Conservation (phyloP, 2,113 vertebrate genomes). For the Cavia aperea region DNA sequence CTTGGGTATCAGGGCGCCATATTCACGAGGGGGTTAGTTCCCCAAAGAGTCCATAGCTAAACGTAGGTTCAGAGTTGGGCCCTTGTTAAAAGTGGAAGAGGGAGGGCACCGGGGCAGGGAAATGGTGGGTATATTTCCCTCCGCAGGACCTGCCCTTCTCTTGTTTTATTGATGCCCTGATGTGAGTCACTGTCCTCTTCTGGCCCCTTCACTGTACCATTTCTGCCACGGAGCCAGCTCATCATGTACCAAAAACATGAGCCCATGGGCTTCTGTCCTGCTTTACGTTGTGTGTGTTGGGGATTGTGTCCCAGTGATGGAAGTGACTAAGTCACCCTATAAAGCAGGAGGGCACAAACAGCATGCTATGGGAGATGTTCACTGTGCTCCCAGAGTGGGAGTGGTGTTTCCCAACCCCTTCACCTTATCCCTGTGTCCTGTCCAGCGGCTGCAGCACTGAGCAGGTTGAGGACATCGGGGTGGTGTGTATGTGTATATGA, state of each 20-base stretch:
- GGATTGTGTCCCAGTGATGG: background rate
- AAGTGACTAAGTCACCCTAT: background rate
- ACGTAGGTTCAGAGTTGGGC: background rate
- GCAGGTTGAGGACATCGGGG: background rate
- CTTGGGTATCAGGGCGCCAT: background rate
- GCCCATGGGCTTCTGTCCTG: background rate
- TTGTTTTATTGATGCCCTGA: background rate
- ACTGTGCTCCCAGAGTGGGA: background rate
- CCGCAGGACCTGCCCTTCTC: background rate
- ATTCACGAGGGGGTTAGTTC: background rate
- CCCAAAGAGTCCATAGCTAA: background rate
- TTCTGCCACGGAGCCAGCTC: background rate
- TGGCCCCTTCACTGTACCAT: background rate
- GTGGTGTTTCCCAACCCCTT: background rate
- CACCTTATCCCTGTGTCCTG: background rate
- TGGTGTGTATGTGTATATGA: background rate
- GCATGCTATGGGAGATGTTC: too few species aligned
- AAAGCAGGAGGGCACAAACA: background rate
- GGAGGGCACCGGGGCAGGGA: background rate
- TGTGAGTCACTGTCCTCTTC: background rate
- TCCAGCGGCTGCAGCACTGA: too few species aligned
- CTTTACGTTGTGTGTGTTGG: background rate
- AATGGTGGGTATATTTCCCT: background rate
- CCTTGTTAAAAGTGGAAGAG: background rate
- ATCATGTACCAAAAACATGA: background rate